phyloP scores from a whole-genome alignment of 2,888 invertebrate genomes.

The Nomada flava region DNA sequence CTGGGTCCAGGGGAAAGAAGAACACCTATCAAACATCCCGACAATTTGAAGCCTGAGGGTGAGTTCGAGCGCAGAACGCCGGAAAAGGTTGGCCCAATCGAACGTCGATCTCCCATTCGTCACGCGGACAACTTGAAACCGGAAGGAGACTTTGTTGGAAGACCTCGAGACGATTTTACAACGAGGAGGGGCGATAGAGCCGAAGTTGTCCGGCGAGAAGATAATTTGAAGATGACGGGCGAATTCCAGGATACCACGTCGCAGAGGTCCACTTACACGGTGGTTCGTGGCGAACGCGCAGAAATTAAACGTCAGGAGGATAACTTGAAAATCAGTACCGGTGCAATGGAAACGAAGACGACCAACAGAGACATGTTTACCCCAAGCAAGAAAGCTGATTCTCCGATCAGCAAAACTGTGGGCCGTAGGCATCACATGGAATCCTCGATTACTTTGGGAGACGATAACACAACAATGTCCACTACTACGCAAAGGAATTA shows the following conservation, averaged over 20 bases:
- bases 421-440: constrained; percentile 88
- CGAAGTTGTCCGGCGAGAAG: constrained; percentile 84
- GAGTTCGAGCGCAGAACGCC: constrained; percentile 84
- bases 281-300: constrained; percentile 85
- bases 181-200: constrained; percentile 86
- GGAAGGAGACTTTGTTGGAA: constrained; percentile 85
- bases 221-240: constrained; percentile 84
- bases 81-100: constrained; percentile 82
- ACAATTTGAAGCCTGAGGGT: constrained; percentile 85
- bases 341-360: constrained; percentile 85
- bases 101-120: constrained; percentile 80
- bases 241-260: constrained; percentile 84
- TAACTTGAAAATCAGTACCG: constrained; percentile 85
- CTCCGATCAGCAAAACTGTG: constrained; percentile 85
- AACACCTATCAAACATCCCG: constrained; percentile 77
- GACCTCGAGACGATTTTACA: constrained; percentile 85
- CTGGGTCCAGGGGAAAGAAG: constrained; percentile 83
- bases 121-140: constrained; percentile 84
- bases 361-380: constrained; percentile 86
- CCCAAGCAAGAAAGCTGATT: constrained; percentile 85
- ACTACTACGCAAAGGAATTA: constrained; percentile 88
- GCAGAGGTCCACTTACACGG: constrained; percentile 84
- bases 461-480: constrained; percentile 85
- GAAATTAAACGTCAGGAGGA: constrained; percentile 85
- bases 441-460: constrained; percentile 88